Evolutionary conservation across 2,888 invertebrate genomes (phyloP).

Genomic region (Cosmorhoe ocellata): DNA sequence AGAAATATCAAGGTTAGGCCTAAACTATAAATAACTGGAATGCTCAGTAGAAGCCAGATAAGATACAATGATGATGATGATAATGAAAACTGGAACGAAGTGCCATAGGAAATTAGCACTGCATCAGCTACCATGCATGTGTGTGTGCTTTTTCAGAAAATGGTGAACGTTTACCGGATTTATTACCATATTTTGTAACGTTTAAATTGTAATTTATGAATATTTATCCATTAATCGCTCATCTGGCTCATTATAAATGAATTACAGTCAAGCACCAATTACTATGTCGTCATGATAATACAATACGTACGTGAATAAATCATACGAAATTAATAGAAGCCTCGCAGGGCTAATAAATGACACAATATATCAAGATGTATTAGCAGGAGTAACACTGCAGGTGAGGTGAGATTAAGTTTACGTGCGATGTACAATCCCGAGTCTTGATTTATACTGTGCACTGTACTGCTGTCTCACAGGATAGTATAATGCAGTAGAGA

Average conservation of each 20-base stretch:
- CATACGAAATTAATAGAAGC: constrained; percentile 42
- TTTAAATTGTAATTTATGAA: no score
- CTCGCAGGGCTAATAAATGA: constrained; percentile 57
- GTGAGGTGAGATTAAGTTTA: constrained; percentile 59
- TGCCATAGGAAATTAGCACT: no score
- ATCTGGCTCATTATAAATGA: background rate
- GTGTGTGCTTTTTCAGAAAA: no score
- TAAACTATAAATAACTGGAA: no score
- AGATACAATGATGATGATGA: no score
- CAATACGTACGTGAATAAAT: constrained; percentile 36
- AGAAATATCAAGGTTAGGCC: no score
- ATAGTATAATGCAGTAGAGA: background rate
- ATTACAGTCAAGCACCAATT: constrained; percentile 6
- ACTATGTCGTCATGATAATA: constrained; percentile 26
- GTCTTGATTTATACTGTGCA: constrained; percentile 59
- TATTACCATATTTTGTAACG: no score
- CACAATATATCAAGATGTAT: constrained; percentile 68
- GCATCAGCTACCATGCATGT: no score
- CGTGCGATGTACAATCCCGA: constrained; percentile 46
- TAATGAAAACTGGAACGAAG: no score
- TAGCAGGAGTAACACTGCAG: constrained; percentile 56
- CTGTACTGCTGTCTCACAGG: constrained; percentile 21
- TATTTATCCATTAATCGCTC: no score
- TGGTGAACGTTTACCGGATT: no score
- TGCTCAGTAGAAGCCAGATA: no score